These are phyloP conservation scores for Cyprinodon diabolis DNA, from an alignment of 2,797 vertebrate genomes.

Conservation along the genomic window DNA sequence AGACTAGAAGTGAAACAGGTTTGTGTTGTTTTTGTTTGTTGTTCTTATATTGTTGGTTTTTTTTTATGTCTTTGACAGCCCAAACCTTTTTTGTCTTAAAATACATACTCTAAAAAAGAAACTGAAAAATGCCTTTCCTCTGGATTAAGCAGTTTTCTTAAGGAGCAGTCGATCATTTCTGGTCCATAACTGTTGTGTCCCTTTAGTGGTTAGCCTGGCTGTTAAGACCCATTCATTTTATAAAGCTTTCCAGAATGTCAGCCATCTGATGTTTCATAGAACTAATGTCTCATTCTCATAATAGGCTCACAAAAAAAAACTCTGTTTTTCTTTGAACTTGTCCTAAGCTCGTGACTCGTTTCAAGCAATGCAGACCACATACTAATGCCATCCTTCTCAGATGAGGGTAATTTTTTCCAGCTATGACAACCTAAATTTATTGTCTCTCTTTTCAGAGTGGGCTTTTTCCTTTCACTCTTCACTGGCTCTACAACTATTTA, in stretches of 20 bases:
- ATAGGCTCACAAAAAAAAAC: constrained; percentile 66
- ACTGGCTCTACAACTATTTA: constrained; percentile 12
- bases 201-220: constrained; percentile 66
- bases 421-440: constrained; percentile 17
- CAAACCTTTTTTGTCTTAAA: constrained; percentile 74
- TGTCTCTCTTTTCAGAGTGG: constrained; percentile 21
- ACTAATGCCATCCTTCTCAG: constrained; percentile 31
- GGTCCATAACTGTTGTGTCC: constrained; percentile 73
- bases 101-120: constrained; percentile 61
- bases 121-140: constrained; percentile 59
- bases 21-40: constrained; percentile 58
- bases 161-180: constrained; percentile 75
- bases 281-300: constrained; percentile 68
- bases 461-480: constrained; percentile 8
- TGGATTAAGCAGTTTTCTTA: constrained; percentile 78
- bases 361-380: constrained; percentile 33
- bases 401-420: constrained; percentile 35
- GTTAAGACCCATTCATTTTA: constrained; percentile 73
- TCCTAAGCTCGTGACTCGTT: constrained; percentile 54
- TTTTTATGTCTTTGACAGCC: constrained; percentile 70
- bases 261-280: constrained; percentile 67
- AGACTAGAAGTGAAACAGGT: constrained; percentile 38
- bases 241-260: constrained; percentile 67
- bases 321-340: constrained; percentile 62
- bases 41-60: constrained; percentile 61